Base-by-base conservation (phyloP, 2,888 invertebrate species). In the Erebia palarica region DNA sequence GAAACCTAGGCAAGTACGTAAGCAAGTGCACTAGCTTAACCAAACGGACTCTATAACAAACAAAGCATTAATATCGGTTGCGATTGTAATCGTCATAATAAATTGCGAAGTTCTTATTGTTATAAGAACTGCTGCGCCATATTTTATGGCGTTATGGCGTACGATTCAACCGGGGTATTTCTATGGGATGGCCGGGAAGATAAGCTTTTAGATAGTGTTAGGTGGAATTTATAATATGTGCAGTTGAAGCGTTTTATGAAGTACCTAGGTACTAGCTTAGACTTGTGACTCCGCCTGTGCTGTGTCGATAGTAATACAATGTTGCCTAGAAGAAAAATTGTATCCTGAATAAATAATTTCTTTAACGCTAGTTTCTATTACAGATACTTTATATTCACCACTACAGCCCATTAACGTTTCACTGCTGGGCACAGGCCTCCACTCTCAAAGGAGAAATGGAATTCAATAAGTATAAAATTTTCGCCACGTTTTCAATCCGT, bases 71-170 rank as follows among this genome's bases (percentile, higher is more conserved):
- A 73, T 75, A 75, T 75, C 70, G 71, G 49, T 18, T 16, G 60
- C 70, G 76, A 77, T 77, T 73, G 75, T 72, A 76, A 77, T 77
- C 76, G 75, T 70, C 70, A 71, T 74, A 74, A 76, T 76, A 75
- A 76, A 76, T 76, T 67, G 74, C 73, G 64, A 74, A 70, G 70
- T 76, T 75, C 71, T 72, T 71, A 74, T 74, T 75, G 75, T 75
- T 75, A 72, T 72, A 72, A 70, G 70, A 70, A 72, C 75, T 73
- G 73, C 59, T 72, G 71, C 68, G 70, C 70, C 75, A 75, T 74
- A 75, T 75, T 75, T 75, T 75, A 75, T 70, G 63, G 60, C 70
- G 66, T 69, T 72, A 75, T 71, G 65, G 71, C 71, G 66, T 73
- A 67, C 60, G 68, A 74, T 72, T 74, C 70, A 61, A 69, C 27